These are phyloP conservation scores for Steinernema khuongi DNA, from an alignment of 1,140 invertebrate species.

Conservation along the genomic window DNA sequence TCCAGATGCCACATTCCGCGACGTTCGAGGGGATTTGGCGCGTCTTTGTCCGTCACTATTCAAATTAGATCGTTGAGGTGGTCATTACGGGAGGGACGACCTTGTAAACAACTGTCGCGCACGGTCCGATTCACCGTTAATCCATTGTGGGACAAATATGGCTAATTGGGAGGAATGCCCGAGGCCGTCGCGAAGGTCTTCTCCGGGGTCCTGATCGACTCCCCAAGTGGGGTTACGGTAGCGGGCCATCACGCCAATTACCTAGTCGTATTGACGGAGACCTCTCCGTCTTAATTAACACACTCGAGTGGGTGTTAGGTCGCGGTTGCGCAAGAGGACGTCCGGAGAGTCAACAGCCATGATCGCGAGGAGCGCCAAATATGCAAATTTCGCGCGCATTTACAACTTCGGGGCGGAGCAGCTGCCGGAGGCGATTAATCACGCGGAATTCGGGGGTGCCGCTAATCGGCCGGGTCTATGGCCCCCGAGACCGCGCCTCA, in stretches of 20 bases:
- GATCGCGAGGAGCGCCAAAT: neutral
- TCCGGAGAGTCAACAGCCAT: neutral
- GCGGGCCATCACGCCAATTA: neutral
- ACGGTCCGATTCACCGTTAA: neutral
- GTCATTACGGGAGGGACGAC: neutral
- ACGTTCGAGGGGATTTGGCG: neutral
- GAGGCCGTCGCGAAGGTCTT: neutral
- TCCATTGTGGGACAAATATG: neutral
- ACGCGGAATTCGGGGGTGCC: neutral
- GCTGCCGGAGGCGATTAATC: conserved; percentile 2
- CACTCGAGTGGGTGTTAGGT: neutral
- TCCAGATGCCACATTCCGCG: conserved; percentile 2
- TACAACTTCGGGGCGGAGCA: neutral
- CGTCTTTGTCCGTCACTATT: neutral
- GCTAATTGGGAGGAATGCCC: neutral
- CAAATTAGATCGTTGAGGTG: conserved; percentile 11
- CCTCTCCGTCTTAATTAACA: neutral
- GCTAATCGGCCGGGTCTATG: neutral
- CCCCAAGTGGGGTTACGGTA: neutral
- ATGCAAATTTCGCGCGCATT: neutral
- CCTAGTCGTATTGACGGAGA: neutral
- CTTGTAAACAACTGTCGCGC: conserved; percentile 14
- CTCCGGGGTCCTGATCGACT: neutral
- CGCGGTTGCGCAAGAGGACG: neutral
- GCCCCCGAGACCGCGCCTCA: neutral